Percentiles rank a stretch among this genome's conserved stretches.
These are phyloP conservation scores for Uromys caudimaculatus DNA, from an alignment of 2,797 vertebrate genomes.

Conservation along the genomic window DNA sequence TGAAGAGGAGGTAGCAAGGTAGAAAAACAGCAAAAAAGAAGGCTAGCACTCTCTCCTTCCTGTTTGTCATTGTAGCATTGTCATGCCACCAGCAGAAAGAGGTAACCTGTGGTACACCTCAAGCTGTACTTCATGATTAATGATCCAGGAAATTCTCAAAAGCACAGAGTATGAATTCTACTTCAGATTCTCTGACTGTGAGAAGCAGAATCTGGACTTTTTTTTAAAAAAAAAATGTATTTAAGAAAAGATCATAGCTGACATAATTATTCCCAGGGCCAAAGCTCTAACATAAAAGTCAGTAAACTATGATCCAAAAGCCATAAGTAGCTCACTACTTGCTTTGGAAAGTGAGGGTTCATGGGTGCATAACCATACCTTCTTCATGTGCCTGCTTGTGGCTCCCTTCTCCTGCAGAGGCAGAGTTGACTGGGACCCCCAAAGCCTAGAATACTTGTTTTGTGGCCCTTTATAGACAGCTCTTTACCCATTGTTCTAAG, in stretches of 20 bases:
- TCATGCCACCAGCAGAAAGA: neutral
- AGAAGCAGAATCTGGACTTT: neutral
- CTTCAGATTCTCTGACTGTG: neutral
- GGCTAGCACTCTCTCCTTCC: neutral
- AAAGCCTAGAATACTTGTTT: constrained; percentile 1
- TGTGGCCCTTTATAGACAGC: neutral
- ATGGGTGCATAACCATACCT: neutral
- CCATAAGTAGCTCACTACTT: neutral
- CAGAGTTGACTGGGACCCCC: neutral
- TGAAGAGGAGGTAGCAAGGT: neutral
- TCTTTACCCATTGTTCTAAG: neutral
- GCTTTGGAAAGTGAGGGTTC: neutral
- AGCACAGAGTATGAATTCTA: neutral
- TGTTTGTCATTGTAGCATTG: neutral
- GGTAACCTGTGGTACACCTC: too few species aligned
- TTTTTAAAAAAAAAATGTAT: neutral
- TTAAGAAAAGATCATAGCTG: neutral
- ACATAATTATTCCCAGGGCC: neutral
- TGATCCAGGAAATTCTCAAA: neutral
- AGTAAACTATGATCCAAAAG: neutral
- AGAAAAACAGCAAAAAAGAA: neutral
- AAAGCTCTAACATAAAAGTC: neutral
- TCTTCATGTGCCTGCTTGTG: neutral
- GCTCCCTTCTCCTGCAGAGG: neutral
- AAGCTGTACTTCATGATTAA: neutral